These are phyloP conservation scores for Dendrolimus pini DNA, from an alignment of 2,888 invertebrate species.

Conservation along the genomic window DNA sequence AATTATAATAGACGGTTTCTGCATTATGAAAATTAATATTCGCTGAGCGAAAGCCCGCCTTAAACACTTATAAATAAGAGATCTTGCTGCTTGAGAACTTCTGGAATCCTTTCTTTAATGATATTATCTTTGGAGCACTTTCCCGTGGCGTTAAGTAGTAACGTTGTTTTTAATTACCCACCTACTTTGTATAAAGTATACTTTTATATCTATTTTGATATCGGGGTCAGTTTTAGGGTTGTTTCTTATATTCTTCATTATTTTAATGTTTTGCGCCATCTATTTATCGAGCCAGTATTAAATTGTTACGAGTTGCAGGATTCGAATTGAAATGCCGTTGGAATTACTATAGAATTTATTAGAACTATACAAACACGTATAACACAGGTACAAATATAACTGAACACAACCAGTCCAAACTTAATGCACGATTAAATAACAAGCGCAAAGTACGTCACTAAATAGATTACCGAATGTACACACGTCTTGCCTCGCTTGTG, in stretches of 20 bases:
- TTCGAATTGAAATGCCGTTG: too few relatives aligned
- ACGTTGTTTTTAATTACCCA: conserved; percentile 40
- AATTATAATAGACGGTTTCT: conserved; percentile 36
- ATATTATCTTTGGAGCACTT: conserved; percentile 35
- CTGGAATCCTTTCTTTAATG: conserved; percentile 56
- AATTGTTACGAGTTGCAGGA: too few relatives aligned
- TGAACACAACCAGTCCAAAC: too few relatives aligned
- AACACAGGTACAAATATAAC: too few relatives aligned
- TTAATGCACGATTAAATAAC: too few relatives aligned
- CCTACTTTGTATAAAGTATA: not conserved
- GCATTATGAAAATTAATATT: conserved; percentile 58
- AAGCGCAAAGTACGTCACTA: too few relatives aligned
- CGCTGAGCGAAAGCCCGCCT: conserved; percentile 40
- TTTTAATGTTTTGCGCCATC: not conserved
- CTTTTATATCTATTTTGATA: conserved; percentile 7
- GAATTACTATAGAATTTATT: too few relatives aligned
- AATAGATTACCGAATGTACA: too few relatives aligned
- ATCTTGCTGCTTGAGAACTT: conserved; percentile 47
- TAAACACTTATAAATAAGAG: conserved; percentile 51
- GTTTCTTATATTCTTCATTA: not conserved
- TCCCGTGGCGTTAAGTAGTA: conserved; percentile 30
- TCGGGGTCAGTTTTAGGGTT: conserved; percentile 7
- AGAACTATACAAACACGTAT: too few relatives aligned
- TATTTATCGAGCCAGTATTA: too few relatives aligned
- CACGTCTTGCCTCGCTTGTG: too few relatives aligned